Percentiles rank a stretch among this genome's conserved stretches.
These are phyloP conservation scores for Epizoanthus fatuus DNA, from an alignment of 92 coral and sea anemone genomes.

Conservation along the genomic window DNA sequence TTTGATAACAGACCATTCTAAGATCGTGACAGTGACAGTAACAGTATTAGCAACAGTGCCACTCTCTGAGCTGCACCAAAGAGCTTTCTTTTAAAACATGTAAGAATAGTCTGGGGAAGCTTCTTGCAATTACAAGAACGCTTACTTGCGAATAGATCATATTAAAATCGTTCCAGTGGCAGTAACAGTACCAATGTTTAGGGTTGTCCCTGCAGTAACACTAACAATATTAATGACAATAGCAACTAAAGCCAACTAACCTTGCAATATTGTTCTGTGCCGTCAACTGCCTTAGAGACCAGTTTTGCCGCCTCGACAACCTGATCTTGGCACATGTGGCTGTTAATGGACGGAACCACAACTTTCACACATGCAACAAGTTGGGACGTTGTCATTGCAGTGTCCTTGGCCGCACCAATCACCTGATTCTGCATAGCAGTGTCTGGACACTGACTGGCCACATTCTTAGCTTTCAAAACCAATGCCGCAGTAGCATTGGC, in stretches of 20 bases:
- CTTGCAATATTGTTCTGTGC: slow-evolving; percentile 97
- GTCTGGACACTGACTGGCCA: slow-evolving; percentile 97
- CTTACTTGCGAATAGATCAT: too few species aligned
- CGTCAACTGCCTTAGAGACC: slow-evolving; percentile 99
- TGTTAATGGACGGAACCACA: slow-evolving; percentile 96
- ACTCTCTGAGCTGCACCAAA: slow-evolving; percentile 83
- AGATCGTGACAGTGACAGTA: background rate
- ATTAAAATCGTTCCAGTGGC: too few species aligned
- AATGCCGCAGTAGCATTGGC: slow-evolving; percentile 99
- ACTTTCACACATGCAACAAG: slow-evolving; percentile 99
- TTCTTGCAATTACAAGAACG: too few species aligned
- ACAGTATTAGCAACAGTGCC: background rate
- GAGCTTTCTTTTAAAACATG: too few species aligned
- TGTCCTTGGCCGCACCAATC: slow-evolving; percentile 98
- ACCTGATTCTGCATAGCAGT: slow-evolving; percentile 89
- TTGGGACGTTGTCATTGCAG: slow-evolving; percentile 98
- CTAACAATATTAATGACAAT: too few species aligned
- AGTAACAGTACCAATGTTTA: too few species aligned
- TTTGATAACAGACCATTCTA: too few species aligned
- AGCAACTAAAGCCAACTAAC: slow-evolving; percentile 34
- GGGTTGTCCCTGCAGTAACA: too few species aligned
- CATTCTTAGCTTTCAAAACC: slow-evolving; percentile 94
- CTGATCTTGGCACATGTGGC: slow-evolving; percentile 99
- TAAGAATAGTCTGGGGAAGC: too few species aligned
- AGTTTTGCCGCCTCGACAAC: slow-evolving; percentile 97